Evolutionary conservation across 2,113 vertebrate genomes (phyloP).

Genomic region (Irena cyanogastra): DNA sequence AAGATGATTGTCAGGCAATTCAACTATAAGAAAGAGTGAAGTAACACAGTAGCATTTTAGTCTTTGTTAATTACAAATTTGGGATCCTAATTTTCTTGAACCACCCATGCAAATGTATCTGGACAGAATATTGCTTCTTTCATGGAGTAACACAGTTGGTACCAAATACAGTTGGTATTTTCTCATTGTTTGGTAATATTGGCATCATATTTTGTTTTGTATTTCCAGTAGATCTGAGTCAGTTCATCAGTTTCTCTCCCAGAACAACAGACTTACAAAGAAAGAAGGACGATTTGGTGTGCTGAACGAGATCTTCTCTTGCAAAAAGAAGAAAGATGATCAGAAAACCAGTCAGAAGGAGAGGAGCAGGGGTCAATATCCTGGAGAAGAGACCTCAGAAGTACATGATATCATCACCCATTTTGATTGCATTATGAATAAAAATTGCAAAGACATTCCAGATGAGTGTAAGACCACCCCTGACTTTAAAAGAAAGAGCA

Average conservation of each 20-base stretch:
- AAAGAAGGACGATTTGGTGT: constrained; percentile 79
- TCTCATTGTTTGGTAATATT: not conserved
- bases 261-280: constrained; percentile 65
- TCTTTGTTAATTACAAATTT: not conserved
- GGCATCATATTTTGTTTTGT: not conserved
- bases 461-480: constrained; percentile 2
- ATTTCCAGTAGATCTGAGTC: constrained; percentile 66
- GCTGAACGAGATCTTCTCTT: constrained; percentile 82
- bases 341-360: constrained; percentile 62
- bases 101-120: not conserved
- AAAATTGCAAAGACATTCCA: constrained; percentile 65
- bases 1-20: not conserved
- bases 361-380: constrained; percentile 37
- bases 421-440: constrained; percentile 78
- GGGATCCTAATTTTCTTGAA: not conserved
- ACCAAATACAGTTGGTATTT: not conserved
- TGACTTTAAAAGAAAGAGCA: constrained; percentile 63
- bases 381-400: constrained; percentile 75
- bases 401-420: constrained; percentile 86
- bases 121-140: not conserved
- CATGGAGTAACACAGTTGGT: not conserved
- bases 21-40: not conserved
- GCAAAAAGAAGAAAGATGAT: constrained; percentile 80
- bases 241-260: constrained; percentile 48
- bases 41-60: not conserved